Base-by-base conservation (phyloP, 2,797 vertebrate species). In the Tadarida brasiliensis region DNA sequence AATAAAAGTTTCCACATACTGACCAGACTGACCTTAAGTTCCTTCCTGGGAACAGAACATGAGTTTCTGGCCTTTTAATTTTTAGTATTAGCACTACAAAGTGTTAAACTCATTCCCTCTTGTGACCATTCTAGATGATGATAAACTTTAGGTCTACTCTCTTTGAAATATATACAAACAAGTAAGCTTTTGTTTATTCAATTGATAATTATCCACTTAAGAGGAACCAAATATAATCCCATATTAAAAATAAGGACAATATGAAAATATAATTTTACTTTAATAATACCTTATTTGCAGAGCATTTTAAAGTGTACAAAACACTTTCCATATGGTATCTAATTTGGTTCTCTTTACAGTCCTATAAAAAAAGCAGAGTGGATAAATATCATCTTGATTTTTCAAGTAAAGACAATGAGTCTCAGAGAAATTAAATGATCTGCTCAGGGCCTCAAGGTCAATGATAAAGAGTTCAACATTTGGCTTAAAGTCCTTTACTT, bases 281-380 rank as follows among this genome's bases (percentile, higher is more conserved):
- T 91, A 78, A 28, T 74, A 87, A 35, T 57, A 49, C 39, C 8
- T 91, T 87, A 77, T 49, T 65, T 87, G 26, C 14, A 83, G 56
- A 88, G 6, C 35, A 92, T 83, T 93, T 96, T 84, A 44, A 78
- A 49, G 56, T 65, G 87, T 87, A 87, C 54, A 80, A 84, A 92
- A 39, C 26, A 89, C 57, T 92, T 80, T 85, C 17, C 35, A 73
- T 51, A 65, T 22, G 35, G 17, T 54, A 39, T 84, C 71, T 83
- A 65, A 87, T 78, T 78, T 67, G 56, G 47, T 83, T 30, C 47
- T 71, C 20, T 56, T 84, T 77, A 49, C 49, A 87, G 49, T 5
- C 63, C n/a, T 65, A 78, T 33, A 80, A 76, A 95, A 17, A 28
- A 83, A 76, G 33, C 44, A 77, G n/a, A 73, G 24, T 35, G 24